phyloP scores from a whole-genome alignment of 2,113 vertebrate genomes.

The Variabilichromis moorii region DNA sequence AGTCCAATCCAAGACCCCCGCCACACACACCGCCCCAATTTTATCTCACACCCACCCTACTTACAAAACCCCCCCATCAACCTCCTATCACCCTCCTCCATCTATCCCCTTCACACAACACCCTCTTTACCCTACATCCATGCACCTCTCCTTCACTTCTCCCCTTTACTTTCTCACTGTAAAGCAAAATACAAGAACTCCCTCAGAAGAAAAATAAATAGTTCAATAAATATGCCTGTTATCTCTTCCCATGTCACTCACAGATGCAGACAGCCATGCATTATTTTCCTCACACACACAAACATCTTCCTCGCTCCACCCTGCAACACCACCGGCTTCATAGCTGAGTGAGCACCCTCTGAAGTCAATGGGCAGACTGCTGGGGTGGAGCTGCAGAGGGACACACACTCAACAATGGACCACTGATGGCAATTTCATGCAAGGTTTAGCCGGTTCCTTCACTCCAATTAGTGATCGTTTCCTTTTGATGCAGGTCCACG shows the following conservation, averaged over 20 bases:
- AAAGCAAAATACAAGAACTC: neutral
- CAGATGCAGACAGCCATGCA: neutral
- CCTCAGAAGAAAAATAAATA: constrained; percentile 6
- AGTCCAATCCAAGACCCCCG: constrained; percentile 39
- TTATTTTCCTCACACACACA: neutral
- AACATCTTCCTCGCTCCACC: neutral
- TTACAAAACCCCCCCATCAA: constrained; percentile 3
- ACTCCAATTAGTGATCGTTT: constrained; percentile 61
- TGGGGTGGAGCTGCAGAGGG: neutral
- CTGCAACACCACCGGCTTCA: neutral
- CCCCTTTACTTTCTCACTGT: neutral
- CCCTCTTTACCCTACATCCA: constrained; percentile 30
- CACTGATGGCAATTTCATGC: constrained; percentile 72
- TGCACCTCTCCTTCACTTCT: neutral
- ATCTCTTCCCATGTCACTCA: constrained; percentile 18
- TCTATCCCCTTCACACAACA: neutral
- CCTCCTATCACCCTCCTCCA: neutral
- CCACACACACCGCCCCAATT: neutral
- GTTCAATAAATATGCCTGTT: neutral
- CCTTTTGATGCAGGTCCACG: constrained; percentile 21
- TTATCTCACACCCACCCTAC: neutral
- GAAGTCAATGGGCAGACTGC: constrained; percentile 28
- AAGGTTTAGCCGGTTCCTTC: constrained; percentile 61
- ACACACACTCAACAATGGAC: constrained; percentile 46
- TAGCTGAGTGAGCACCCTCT: constrained; percentile 18